Evolutionary conservation across 1,140 invertebrate species (phyloP), one percentile per base, ranked within the genome.

Genomic region (Lucilia cuprina): DNA sequence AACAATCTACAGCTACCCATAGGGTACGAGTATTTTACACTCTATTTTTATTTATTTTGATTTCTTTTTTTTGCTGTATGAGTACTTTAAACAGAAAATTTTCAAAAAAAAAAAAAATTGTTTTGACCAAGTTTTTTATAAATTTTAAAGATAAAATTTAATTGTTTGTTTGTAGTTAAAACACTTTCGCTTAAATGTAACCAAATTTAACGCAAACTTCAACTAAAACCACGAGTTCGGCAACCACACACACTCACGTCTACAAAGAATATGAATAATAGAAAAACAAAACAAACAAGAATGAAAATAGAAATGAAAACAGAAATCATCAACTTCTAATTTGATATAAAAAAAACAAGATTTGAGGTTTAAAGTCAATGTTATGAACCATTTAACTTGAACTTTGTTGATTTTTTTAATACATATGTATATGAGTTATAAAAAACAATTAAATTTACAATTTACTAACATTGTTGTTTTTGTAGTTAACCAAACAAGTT

Each of bases 371-470:
- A 3, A 14, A 80, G 77, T 80, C 77, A 80, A 80, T 80, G 77
- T 80, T 80, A 80, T 80, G 77, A 80, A 80, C 77, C 77, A 80
- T 80, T 80, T 80, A 80, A 80, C 77, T 80, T 80, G 77, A 80
- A 80, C 77, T 80, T 80, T 78, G n/a, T 55, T 21, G 19, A 12
- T 70, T 70, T 60, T n/a, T n/a, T 70, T 10, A n/a, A 21, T 70
- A 21, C 5, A 70, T 70, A 70, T 21, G 10, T 70, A 70, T 55
- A 55, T 55, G 50, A 55, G 12, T 55, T 12, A 55, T 55, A 17
- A 55, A 55, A 55, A 55, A 55, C 17, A 55, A n/a, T 41, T 41
- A 55, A 55, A 55, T 10, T n/a, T 17, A 55, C 50, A 55, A 55
- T 55, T 55, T 55, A 17, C 12, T 41, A n/a, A 41, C 5, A 3